Evolutionary conservation across 2,888 invertebrate genomes (phyloP).

Genomic region (Nudaria mundana): DNA sequence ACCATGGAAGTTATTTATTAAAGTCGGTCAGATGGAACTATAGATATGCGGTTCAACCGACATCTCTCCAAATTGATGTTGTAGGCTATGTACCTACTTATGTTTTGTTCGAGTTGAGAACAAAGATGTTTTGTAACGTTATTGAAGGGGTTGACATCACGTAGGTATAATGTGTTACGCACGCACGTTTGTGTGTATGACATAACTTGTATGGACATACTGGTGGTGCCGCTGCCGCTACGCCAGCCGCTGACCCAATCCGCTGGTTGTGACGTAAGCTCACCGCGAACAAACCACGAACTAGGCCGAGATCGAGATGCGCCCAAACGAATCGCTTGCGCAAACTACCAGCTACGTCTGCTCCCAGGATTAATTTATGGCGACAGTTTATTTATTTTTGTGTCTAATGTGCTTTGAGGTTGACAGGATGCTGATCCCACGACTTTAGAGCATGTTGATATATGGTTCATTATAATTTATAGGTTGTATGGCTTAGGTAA

Average conservation of each 20-base stretch:
- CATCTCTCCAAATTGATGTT: too few relatives aligned
- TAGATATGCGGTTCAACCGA: too few relatives aligned
- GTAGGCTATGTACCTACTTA: too few relatives aligned
- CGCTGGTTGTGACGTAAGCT: conserved; percentile 53
- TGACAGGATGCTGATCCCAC: too few relatives aligned
- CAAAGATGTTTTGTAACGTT: conserved; percentile 26
- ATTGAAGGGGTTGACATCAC: conserved; percentile 41
- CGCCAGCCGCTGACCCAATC: conserved; percentile 73
- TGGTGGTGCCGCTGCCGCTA: conserved; percentile 39
- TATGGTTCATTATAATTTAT: too few relatives aligned
- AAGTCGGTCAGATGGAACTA: too few relatives aligned
- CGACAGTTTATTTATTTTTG: neutral
- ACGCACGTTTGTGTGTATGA: conserved; percentile 46
- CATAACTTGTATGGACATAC: conserved; percentile 62
- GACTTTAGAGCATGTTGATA: too few relatives aligned
- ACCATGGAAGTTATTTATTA: too few relatives aligned
- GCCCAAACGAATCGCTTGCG: conserved; percentile 25
- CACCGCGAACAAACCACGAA: conserved; percentile 41
- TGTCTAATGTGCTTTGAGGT: neutral
- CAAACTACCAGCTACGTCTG: conserved; percentile 6
- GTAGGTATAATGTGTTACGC: conserved; percentile 43
- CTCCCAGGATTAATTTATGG: conserved; percentile 3
- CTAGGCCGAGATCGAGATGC: conserved; percentile 69
- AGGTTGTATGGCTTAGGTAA: too few relatives aligned
- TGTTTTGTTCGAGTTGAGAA: too few relatives aligned